Conservation (phyloP, 1,140 invertebrate species). For the Cydia pomonella region DNA sequence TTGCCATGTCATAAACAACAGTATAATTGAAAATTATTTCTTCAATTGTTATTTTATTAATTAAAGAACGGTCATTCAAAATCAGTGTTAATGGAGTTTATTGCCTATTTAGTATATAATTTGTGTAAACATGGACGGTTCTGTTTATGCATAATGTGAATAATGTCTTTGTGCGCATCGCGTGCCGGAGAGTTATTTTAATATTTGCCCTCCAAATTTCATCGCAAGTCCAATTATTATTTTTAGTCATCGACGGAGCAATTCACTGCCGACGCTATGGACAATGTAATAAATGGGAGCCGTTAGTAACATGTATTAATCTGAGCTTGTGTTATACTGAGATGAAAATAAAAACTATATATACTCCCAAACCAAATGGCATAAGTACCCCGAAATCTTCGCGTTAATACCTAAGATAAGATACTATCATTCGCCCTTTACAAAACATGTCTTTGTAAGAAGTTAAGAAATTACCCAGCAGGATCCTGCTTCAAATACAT, state of each 20-base stretch:
- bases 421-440: too few relatives aligned
- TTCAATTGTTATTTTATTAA: neutral
- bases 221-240: conserved; percentile 40
- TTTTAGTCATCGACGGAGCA: conserved; percentile 40
- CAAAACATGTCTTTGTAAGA: too few relatives aligned
- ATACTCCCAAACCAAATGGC: too few relatives aligned
- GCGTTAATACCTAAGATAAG: too few relatives aligned
- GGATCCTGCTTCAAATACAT: too few relatives aligned
- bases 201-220: conserved; percentile 46
- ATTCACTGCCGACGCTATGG: conserved; percentile 39
- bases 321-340: neutral
- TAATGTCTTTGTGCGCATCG: conserved; percentile 52
- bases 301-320: neutral
- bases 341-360: neutral
- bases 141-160: conserved; percentile 34
- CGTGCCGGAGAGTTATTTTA: conserved; percentile 49
- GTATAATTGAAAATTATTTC: conserved; percentile 12
- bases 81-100: conserved; percentile 19
- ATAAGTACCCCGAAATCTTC: too few relatives aligned
- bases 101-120: conserved; percentile 38
- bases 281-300: neutral
- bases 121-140: conserved; percentile 18
- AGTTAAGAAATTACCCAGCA: too few relatives aligned
- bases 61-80: conserved; percentile 10
- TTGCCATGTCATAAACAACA: neutral